These are phyloP conservation scores for Peromyscus californicus DNA, from an alignment of 2,113 vertebrate species.

Conservation along the genomic window DNA sequence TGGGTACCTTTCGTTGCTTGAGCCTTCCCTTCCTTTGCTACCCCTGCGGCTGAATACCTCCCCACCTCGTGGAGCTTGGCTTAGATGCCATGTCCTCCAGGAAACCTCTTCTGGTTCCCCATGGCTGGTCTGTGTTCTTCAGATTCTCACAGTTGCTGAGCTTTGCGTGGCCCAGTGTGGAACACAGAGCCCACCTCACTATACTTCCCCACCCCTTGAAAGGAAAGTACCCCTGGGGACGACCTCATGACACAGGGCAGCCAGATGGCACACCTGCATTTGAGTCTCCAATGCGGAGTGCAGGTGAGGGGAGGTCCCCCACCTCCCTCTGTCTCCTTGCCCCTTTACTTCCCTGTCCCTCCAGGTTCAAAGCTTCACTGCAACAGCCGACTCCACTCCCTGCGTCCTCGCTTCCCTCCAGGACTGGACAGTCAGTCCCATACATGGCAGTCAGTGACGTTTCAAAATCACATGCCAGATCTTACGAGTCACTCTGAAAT, in stretches of 20 bases:
- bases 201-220: background rate
- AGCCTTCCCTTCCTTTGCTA: background rate
- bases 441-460: background rate
- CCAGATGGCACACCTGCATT: background rate
- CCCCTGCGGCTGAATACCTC: background rate
- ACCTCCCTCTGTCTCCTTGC: background rate
- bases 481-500: background rate
- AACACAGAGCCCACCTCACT: accelerated
- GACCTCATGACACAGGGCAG: background rate
- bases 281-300: background rate
- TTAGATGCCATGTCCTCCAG: background rate
- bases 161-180: background rate
- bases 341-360: background rate
- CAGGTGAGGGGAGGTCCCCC: background rate
- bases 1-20: background rate
- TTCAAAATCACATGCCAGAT: background rate
- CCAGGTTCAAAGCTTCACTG: background rate
- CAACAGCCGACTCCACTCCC: background rate
- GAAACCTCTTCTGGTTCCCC: conserved; percentile 40
- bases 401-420: background rate
- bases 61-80: background rate
- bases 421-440: background rate
- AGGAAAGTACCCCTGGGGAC: background rate
- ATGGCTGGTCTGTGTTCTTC: background rate
- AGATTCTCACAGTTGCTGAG: background rate